Evolutionary conservation across 2,113 vertebrate species (phyloP), one percentile per base, ranked within the genome.

Genomic region (Alectura lathami): DNA sequence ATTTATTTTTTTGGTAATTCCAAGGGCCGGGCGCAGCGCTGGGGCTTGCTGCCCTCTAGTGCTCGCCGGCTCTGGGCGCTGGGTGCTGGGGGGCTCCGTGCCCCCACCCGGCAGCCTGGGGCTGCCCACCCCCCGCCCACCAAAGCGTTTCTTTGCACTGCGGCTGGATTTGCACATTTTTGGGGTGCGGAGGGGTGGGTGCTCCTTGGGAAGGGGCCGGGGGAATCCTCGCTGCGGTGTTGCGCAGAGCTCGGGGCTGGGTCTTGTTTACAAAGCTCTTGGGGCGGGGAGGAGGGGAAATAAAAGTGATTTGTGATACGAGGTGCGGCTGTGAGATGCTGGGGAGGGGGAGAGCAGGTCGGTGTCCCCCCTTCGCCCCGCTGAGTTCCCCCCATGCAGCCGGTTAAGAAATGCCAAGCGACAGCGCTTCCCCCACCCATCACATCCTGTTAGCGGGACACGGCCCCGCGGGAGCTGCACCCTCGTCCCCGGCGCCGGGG

Each of bases 1-100:
- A 77, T 86, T 94, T 90, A 64, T 69, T 67, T 57, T 89, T 89
- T 80, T n/a, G 32, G 57, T 66, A 3, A 4, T 21, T 79, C n/a
- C n/a, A n/a, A n/a, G n/a, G 8, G n/a, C 11, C 50, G 26, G 1
- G 36, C 79, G 68, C 83, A 43, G 50, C 8, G 9, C 88, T 91
- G 94, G 79, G 74, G 32, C 93, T 72, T 95, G 94, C 96, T 96
- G 97, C 96, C 97, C 96, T 92, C 97, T 97, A 93, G 96, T 66
- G 96, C 95, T 92, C 73, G 38, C 50, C 93, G 82, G 73, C 91
- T 92, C 60, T 36, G 36, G 69, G 74, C 15, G 42, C 29, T n/a
- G 24, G 56, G 54, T 17, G 60, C 66, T 60, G 86, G 83, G 11
- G 32, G 84, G n/a, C 73, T 62, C 53, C 1, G 21, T 76, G 7